Percentiles rank a stretch among this genome's conserved stretches.
Conservation (phyloP, 2,797 vertebrate species). For the Cichlasoma orientale region DNA sequence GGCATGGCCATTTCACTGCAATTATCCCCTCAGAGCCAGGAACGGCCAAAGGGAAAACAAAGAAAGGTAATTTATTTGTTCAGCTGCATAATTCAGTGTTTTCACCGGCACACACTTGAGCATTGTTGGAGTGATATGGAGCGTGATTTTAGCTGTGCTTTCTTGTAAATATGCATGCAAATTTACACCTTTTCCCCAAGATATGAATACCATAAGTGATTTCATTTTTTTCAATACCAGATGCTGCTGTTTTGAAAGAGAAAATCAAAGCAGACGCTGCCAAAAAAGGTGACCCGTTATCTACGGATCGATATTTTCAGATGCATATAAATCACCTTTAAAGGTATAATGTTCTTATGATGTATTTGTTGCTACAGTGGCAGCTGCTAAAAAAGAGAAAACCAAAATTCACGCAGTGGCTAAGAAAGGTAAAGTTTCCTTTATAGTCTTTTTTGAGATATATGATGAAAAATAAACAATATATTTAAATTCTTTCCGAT, state of each 20-base stretch:
- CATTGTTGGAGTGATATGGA: not conserved
- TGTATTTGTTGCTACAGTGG: slow-evolving; percentile 27
- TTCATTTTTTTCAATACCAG: not conserved
- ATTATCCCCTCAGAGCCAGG: slow-evolving; percentile 48
- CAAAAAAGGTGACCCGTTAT: not conserved
- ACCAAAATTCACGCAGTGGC: slow-evolving; percentile 4
- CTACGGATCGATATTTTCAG: not conserved
- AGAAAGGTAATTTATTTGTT: slow-evolving; percentile 55
- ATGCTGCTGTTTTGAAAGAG: not conserved
- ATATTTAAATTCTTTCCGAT: not conserved
- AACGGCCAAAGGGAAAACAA: slow-evolving; percentile 27
- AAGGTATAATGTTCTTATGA: not conserved
- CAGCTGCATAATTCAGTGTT: not conserved
- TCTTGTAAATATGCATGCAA: not conserved
- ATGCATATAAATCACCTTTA: not conserved
- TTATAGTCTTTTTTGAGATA: not conserved
- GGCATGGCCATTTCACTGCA: slow-evolving; percentile 11
- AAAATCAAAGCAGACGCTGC: not conserved
- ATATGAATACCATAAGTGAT: not conserved
- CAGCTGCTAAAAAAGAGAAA: slow-evolving; percentile 41
- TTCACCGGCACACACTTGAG: not conserved
- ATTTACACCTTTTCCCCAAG: not conserved
- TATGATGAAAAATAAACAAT: not conserved
- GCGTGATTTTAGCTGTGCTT: not conserved
- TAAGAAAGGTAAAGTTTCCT: slow-evolving; percentile 47